These are phyloP conservation scores for Teleiodes luculella DNA, from an alignment of 2,888 invertebrate species.

Conservation along the genomic window DNA sequence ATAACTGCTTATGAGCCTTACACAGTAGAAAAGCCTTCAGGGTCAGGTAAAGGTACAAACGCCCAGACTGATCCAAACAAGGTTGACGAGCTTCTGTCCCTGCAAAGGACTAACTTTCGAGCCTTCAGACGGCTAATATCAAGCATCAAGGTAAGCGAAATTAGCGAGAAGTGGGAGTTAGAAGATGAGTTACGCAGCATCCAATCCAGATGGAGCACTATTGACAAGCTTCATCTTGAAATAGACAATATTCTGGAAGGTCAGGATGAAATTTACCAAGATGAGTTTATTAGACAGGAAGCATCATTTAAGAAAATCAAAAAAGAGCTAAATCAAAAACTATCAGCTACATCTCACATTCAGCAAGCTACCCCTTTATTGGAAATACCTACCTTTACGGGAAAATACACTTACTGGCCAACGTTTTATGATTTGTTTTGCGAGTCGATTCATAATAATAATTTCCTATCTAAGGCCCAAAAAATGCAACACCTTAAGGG, in stretches of 20 bases:
- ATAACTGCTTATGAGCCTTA: no score
- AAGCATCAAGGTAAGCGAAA: constrained; percentile 1
- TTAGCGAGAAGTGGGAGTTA: constrained; percentile 16
- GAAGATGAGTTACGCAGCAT: constrained; percentile 12
- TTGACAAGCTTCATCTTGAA: constrained; percentile 13
- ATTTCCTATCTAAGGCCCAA: neutral
- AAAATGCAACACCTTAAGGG: neutral
- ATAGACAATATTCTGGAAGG: constrained; percentile 14
- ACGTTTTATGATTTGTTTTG: constrained; percentile 14
- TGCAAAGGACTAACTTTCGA: constrained; percentile 17
- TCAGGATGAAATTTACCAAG: neutral
- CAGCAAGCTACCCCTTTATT: constrained; percentile 5
- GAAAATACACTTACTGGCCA: constrained; percentile 13
- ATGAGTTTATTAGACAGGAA: constrained; percentile 1
- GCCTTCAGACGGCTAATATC: constrained; percentile 8
- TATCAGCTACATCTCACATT: neutral
- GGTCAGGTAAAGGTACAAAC: no score
- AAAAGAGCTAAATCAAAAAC: neutral
- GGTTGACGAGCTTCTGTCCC: neutral
- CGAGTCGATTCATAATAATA: constrained; percentile 13
- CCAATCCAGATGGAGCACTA: constrained; percentile 9
- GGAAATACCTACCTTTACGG: constrained; percentile 12
- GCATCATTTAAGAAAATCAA: neutral
- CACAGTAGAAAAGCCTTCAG: no score
- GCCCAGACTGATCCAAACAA: no score